A percentile compares a stretch with the other conserved stretches of the same genome.
phyloP scores from a whole-genome alignment of 1,140 invertebrate species.

The Drosophila dunni region DNA sequence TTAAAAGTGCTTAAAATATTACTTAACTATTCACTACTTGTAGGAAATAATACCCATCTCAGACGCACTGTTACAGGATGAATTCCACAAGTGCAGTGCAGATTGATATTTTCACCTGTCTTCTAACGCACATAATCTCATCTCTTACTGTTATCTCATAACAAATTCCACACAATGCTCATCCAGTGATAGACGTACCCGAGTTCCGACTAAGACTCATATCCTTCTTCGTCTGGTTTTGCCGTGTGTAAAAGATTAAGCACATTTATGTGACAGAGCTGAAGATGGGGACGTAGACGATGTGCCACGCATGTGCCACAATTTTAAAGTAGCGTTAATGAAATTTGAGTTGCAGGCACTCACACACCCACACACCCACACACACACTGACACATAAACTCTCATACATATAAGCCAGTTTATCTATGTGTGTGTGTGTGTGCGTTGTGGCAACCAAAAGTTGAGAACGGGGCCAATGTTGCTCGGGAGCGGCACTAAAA shows the following conservation, averaged over 20 bases:
- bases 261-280: conserved; percentile 73
- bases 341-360: conserved; percentile 61
- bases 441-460: background rate
- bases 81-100: background rate
- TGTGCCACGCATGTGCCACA: conserved; percentile 70
- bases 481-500: conserved; percentile 34
- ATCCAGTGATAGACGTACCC: conserved; percentile 11
- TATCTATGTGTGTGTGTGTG: background rate
- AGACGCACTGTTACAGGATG: background rate
- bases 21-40: too few species aligned
- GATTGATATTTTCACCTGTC: conserved; percentile 3
- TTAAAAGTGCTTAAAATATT: too few species aligned
- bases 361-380: background rate
- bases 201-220: background rate
- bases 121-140: background rate
- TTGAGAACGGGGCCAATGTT: conserved; percentile 7
- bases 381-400: too few species aligned
- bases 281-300: conserved; percentile 9
- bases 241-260: conserved; percentile 75
- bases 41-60: too few species aligned
- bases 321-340: conserved; percentile 78
- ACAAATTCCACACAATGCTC: conserved; percentile 7
- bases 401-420: background rate
- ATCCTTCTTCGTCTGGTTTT: conserved; percentile 18
- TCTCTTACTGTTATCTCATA: conserved; percentile 18